phyloP scores from a whole-genome alignment of 2,113 vertebrate species.

The Uria lomvia region DNA sequence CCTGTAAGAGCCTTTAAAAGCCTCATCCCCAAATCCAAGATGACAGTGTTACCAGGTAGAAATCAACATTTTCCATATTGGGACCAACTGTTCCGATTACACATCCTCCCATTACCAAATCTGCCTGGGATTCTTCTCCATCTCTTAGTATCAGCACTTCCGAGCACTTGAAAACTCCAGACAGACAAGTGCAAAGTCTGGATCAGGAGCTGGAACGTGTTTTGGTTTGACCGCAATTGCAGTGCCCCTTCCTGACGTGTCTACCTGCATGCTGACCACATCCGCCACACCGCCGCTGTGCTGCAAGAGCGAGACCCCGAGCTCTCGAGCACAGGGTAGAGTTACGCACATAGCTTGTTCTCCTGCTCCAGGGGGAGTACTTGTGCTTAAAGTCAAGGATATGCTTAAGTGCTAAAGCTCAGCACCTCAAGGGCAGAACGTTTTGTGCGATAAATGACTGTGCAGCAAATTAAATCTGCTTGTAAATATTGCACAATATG shows the following conservation, averaged over 20 bases:
- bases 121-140: neutral
- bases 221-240: neutral
- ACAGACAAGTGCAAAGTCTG: neutral
- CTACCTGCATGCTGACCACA: neutral
- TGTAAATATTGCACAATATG: constrained; percentile 60
- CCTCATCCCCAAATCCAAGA: neutral
- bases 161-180: neutral
- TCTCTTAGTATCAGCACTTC: neutral
- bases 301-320: neutral
- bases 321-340: fast-evolving
- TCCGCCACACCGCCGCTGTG: neutral
- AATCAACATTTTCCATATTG: neutral
- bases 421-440: neutral
- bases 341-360: neutral
- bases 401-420: neutral
- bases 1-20: neutral
- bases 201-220: neutral
- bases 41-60: neutral
- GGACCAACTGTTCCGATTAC: neutral
- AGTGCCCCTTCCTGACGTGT: neutral
- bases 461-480: constrained; percentile 50
- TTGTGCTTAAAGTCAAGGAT: constrained; percentile 28
- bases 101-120: neutral
- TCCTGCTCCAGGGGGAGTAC: neutral
- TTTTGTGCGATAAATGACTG: constrained; percentile 3